These are phyloP conservation scores for Helicolenus hilgendorfi DNA, from an alignment of 2,797 vertebrate species.

Conservation along the genomic window DNA sequence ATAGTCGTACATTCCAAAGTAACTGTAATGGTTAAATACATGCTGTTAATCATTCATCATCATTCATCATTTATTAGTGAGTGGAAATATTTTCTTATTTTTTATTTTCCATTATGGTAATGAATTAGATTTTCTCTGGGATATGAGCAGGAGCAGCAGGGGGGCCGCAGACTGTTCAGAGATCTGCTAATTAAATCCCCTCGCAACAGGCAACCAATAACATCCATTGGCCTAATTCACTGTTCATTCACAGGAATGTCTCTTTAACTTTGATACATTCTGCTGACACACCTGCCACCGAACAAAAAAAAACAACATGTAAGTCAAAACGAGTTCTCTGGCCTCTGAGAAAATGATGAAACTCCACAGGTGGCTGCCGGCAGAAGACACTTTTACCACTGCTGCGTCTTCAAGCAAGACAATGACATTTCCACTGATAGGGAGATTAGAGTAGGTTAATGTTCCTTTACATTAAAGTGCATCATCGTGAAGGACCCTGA, in stretches of 20 bases:
- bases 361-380: background rate
- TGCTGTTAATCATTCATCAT: constrained; percentile 58
- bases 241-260: constrained; percentile 30
- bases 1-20: constrained; percentile 28
- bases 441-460: constrained; percentile 24
- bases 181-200: constrained; percentile 64
- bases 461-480: constrained; percentile 40
- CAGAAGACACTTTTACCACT: background rate
- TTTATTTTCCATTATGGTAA: constrained; percentile 41
- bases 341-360: background rate
- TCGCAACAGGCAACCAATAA: constrained; percentile 49
- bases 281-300: constrained; percentile 13
- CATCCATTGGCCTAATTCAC: constrained; percentile 31
- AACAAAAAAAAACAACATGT: background rate
- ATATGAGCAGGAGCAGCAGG: constrained; percentile 45
- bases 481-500: constrained; percentile 4
- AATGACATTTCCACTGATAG: constrained; percentile 15
- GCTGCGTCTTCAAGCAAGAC: background rate
- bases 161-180: constrained; percentile 29
- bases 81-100: constrained; percentile 1
- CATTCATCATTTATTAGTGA: constrained; percentile 52
- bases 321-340: background rate
- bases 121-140: constrained; percentile 51
- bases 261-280: constrained; percentile 11
- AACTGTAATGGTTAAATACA: constrained; percentile 53